Evolutionary conservation across 1,140 invertebrate species (phyloP), one percentile per base, ranked within the genome.

Genomic region (Rhyacophila brunnea): DNA sequence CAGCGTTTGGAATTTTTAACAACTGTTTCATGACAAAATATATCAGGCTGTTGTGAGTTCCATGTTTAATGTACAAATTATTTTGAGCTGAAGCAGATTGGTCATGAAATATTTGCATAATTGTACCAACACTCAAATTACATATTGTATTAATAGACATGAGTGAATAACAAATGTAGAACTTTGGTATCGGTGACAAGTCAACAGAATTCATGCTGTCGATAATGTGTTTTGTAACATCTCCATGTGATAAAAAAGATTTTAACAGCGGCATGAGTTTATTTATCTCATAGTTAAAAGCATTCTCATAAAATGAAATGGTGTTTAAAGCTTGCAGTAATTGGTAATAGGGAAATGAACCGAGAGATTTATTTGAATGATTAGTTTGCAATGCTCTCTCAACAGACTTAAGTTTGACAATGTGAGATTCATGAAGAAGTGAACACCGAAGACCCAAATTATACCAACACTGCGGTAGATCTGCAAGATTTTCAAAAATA

Each of bases 391-490:
- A 36, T 44, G 53, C 58, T 18, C 54, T 57, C 43, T 58, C 54
- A 11, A 64, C 18, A 32, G 54, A n/a, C 38, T 60, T 56, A 11
- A 20, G 32, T 7, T 53, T 36, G 11, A 64, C 49, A 43, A 10
- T 18, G 20, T 64, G 49, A 13, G 58, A 40, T 32, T 64, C 62
- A 13, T 64, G 62, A 15, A 40, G 23, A 14, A 64, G 35, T 7
- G 58, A 49, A 48, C 62, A 18, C 32, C 43, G 42, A 34, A 64
- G 34, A 9, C 48, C 40, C 60, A 66, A 71, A 51, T 66, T 64
- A 64, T 65, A 58, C 71, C 71, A 73, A 4, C 44, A 55, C 18
- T 54, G 43, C 44, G 69, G 67, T 20, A 71, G 56, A 46, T 32
- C 46, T 48, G 20, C 45, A 6, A 71, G 38, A 45, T 62, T 60